Evolutionary conservation across 2,888 invertebrate genomes (phyloP), one percentile per base, ranked within the genome.

Genomic region (Rotaria socialis): DNA sequence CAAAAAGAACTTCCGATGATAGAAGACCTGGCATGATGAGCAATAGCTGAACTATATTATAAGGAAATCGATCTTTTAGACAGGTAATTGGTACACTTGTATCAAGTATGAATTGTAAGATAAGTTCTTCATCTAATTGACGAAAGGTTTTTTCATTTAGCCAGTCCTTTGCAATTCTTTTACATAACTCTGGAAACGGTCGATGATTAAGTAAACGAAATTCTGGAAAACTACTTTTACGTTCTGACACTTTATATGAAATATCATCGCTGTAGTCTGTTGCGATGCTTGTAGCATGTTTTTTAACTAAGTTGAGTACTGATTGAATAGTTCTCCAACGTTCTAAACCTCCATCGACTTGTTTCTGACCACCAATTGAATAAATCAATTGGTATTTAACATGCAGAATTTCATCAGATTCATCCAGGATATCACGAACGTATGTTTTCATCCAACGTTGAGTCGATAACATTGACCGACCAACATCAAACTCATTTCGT

Each of bases 341-440:
- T 60, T 60, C 60, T 60, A 60, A 60, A 60, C 60, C 60, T 60
- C n/a, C 60, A 60, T 60, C 60, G 11, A 60, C 60, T 60, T 60
- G 60, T 60, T 60, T 5, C 11, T 24, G 60, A 60, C 60, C 7
- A 60, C 60, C 60, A n/a, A 60, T 60, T 7, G 60, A 60, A 60
- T 60, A 60, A 60, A 60, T 60, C 27, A 60, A 60, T 60, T 60
- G 60, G 11, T 60, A 60, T 60, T n/a, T 60, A 24, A 60, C 60
- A 60, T 60, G 60, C 11, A 60, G 11, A 60, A 60, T 60, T 27
- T 60, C 60, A 60, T 60, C 60, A 11, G 60, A 60, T n/a, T 60
- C 60, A 60, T 60, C 60, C n/a, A 60, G 11, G 11, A 60, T n/a
- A n/a, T 60, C 60, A n/a, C 60, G 60, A 60, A 11, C 60, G 11